Evolutionary conservation across 1,140 invertebrate genomes (phyloP).

Genomic region (Pseudoatta argentina): DNA sequence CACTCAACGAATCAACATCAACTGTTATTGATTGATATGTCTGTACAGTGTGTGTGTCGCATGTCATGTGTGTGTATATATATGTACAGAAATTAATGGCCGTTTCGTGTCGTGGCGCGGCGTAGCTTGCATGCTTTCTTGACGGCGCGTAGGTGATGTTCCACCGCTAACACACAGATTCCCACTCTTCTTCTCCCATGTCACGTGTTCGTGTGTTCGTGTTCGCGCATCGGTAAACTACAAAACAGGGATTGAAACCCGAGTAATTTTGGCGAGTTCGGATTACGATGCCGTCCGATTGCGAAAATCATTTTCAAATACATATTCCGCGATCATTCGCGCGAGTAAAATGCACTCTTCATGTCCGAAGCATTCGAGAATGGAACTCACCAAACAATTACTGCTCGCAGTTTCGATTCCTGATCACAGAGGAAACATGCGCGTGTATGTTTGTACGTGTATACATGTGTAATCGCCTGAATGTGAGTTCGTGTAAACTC

Average conservation of each 20-base stretch:
- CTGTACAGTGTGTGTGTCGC: conserved; percentile 67
- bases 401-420: background rate
- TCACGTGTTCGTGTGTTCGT: conserved; percentile 35
- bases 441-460: conserved; percentile 1
- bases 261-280: conserved; percentile 17
- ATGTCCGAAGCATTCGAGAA: background rate
- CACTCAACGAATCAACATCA: conserved; percentile 65
- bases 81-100: conserved; percentile 49
- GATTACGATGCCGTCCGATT: background rate
- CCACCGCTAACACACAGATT: conserved; percentile 33
- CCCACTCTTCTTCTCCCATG: background rate
- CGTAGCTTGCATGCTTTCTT: conserved; percentile 54
- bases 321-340: background rate
- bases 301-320: background rate
- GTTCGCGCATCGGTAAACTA: conserved; percentile 10
- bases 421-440: background rate
- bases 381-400: background rate
- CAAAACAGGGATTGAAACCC: conserved; percentile 1
- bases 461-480: background rate
- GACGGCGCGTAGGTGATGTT: conserved; percentile 31
- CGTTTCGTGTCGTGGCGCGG: conserved; percentile 43
- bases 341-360: background rate
- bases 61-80: conserved; percentile 57
- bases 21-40: conserved; percentile 62
- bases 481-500: background rate